Evolutionary conservation across 2,113 vertebrate genomes (phyloP), one percentile per base, ranked within the genome.

Genomic region (Mesembrinibis cayennensis): DNA sequence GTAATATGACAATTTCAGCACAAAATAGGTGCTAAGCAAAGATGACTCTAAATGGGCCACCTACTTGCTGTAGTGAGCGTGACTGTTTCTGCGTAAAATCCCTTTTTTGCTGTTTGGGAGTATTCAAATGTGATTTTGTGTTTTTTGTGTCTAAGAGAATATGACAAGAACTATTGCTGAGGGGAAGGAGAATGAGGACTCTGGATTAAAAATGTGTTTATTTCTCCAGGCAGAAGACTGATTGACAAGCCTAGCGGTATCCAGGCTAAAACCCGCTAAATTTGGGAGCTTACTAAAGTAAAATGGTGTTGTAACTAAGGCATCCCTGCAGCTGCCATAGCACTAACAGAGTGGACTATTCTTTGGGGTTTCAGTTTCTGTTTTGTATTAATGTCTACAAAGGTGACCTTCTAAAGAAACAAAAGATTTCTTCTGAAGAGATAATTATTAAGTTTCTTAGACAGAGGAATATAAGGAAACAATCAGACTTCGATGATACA

Each of bases 141-240:
- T 20, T 42, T 76, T 95, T 81, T 87, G 16, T 94, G 47, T 81
- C 71, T 97, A 93, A 97, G 50, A 80, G 74, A 94, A 56, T 55
- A 59, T 81, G 97, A 97, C 95, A 96, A 59, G 91, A 96, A 88
- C 82, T 90, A 74, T 88, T 93, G 94, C 97, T 97, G 71, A 86
- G 50, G 94, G 97, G 96, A 96, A 97, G 94, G 97, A 91, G 94
- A 97, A 90, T 59, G 92, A 83, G 89, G 90, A 92, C 89, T 94
- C 52, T 74, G 82, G 74, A 88, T 77, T 86, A 67, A 90, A 97
- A 95, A 89, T 95, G 91, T 95, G 94, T 97, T 94, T 93, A 78
- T 88, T 97, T 95, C 95, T 93, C 58, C 80, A 80, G 96, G 94
- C 94, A 81, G 94, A 94, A 90, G 55, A 47, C 30, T 88, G 74